phyloP scores from a whole-genome alignment of 1,140 invertebrate genomes.

The Pseudomyrmex sp. region DNA sequence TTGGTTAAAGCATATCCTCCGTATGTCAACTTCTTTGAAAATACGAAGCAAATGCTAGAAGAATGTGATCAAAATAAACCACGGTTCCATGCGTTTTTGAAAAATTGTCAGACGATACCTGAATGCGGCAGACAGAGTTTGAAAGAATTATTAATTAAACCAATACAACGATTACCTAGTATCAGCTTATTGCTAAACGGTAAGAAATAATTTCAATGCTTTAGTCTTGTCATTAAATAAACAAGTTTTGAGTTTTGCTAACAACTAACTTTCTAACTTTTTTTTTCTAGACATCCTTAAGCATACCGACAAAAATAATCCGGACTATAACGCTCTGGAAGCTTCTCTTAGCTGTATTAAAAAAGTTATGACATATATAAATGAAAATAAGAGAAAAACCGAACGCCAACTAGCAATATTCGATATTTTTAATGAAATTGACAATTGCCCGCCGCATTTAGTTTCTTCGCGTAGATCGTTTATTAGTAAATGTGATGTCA shows the following conservation, averaged over 20 bases:
- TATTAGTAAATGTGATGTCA: conserved; percentile 94
- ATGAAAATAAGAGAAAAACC: conserved; percentile 98
- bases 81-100: conserved; percentile 99
- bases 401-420: conserved; percentile 98
- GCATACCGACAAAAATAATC: conserved; percentile 94
- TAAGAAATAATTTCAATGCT: conserved; percentile 82
- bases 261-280: background rate
- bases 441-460: conserved; percentile 97
- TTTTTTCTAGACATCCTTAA: conserved; percentile 93
- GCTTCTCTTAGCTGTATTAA: conserved; percentile 94
- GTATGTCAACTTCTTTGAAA: conserved; percentile 99
- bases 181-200: conserved; percentile 97
- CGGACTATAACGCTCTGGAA: conserved; percentile 93
- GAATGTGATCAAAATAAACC: conserved; percentile 96
- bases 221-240: background rate
- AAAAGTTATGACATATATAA: conserved; percentile 98
- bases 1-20: conserved; percentile 97
- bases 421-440: conserved; percentile 99
- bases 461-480: conserved; percentile 96
- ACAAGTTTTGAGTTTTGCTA: background rate
- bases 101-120: conserved; percentile 95
- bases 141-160: conserved; percentile 97
- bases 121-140: conserved; percentile 98
- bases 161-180: conserved; percentile 98
- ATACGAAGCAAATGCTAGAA: conserved; percentile 96